Base-by-base conservation (phyloP, 2,113 vertebrate genomes). In the Scalopus aquaticus region DNA sequence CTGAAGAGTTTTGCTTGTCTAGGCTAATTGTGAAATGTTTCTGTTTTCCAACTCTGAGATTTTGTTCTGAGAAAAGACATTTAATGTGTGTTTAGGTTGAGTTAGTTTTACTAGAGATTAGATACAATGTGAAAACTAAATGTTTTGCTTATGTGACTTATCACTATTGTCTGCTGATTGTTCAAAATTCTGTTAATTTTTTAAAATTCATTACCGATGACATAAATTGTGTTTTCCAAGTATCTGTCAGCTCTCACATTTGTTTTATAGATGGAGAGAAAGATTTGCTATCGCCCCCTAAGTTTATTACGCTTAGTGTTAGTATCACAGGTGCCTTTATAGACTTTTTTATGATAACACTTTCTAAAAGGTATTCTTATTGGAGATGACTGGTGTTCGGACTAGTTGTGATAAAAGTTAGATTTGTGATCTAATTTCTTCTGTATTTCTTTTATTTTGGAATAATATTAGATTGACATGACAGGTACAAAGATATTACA, bases 71-170 rank as follows among this genome's bases (percentile, higher is more conserved):
- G 81, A 62, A 77, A 93, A 92, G 72, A 26, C 9, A 49, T 81
- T 90, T 84, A 24, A 7, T 54, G 7, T 72, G 35, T 32, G 76
- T 96, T 95, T 88, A 72, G n/a, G 9, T 11, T 60, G 24, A 88
- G 35, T 90, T 93, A 58, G 74, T 94, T 79, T 70, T 81, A 60
- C 8, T 92, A 62, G 44, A 72, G 35, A 49, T 88, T 88, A 86
- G 42, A 83, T 11, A 84, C 28, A 79, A 22, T 24, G 56, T 67
- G 24, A 94, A 86, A 79, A 69, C 60, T 65, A 60, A 69, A 73
- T 56, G 78, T 74, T 60, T 96, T 74, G 67, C 42, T 88, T 28
- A 51, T 65, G 11, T 49, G 49, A 46, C 42, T 83, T 20, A 28
- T 7, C 87, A 32, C 44, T 56, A 6, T 78, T 39, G 32, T 28